These are phyloP conservation scores for Montipora efflorescens DNA, from an alignment of 64 coral and sea anemone species.

Conservation along the genomic window DNA sequence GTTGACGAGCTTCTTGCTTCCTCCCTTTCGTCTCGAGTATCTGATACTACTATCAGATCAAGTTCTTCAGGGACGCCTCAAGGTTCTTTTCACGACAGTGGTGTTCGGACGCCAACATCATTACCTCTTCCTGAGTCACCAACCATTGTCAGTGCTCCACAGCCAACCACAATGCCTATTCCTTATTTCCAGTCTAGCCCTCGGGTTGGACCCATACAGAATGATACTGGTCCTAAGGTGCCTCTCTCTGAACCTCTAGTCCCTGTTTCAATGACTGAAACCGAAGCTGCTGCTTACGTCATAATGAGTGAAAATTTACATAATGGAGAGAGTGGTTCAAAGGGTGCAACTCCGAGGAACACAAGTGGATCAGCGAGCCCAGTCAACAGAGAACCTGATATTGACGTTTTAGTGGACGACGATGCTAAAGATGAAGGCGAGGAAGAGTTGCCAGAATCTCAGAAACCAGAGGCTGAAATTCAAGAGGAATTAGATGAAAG, in stretches of 20 bases:
- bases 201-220: background rate
- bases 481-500: slow-evolving; percentile 23
- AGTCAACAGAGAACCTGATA: slow-evolving; percentile 37
- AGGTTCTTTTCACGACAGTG: slow-evolving; percentile 55
- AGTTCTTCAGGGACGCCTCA: slow-evolving; percentile 72
- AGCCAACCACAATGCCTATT: slow-evolving; percentile 73
- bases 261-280: background rate
- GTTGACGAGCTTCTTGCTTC: slow-evolving; percentile 50
- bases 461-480: slow-evolving; percentile 29
- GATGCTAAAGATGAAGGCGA: slow-evolving; percentile 38
- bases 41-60: slow-evolving; percentile 80
- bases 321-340: background rate
- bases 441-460: slow-evolving; percentile 26
- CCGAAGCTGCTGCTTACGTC: background rate
- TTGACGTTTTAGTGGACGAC: slow-evolving; percentile 68
- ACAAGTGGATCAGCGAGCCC: slow-evolving; percentile 2
- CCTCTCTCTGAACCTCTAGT: slow-evolving; percentile 4
- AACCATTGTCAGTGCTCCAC: slow-evolving; percentile 36
- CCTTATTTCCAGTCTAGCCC: slow-evolving; percentile 79
- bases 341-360: background rate
- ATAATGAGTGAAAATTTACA: background rate
- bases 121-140: slow-evolving; percentile 74
- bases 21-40: slow-evolving; percentile 75
- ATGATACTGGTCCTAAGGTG: background rate
- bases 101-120: slow-evolving; percentile 66